These are phyloP conservation scores for Teleopsis dalmanni DNA, from an alignment of 1,140 invertebrate genomes.

Conservation along the genomic window DNA sequence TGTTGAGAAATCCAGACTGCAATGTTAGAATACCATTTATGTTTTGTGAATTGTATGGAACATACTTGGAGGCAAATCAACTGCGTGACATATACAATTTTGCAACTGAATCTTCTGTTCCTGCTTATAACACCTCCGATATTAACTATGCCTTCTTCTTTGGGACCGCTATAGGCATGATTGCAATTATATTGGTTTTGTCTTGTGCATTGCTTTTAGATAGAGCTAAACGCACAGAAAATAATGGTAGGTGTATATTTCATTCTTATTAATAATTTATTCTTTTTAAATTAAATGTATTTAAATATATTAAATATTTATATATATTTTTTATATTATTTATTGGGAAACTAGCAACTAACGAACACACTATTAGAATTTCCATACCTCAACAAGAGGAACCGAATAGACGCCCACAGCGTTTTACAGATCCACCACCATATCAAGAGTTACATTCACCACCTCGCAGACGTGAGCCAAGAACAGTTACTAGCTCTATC, in stretches of 20 bases:
- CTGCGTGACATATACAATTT: too few relatives aligned
- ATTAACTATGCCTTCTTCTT: constrained; percentile 3
- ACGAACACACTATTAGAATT: too few relatives aligned
- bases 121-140: too few relatives aligned
- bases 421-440: neutral
- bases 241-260: too few relatives aligned
- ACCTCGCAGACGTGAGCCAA: constrained; percentile 14
- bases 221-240: too few relatives aligned
- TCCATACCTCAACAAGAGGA: too few relatives aligned
- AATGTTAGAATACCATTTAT: too few relatives aligned
- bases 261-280: too few relatives aligned
- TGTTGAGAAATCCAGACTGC: too few relatives aligned
- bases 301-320: neutral
- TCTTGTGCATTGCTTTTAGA: neutral
- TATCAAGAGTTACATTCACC: constrained; percentile 4
- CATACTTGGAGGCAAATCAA: too few relatives aligned
- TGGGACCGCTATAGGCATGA: neutral
- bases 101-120: neutral
- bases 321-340: neutral
- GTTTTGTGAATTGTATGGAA: too few relatives aligned
- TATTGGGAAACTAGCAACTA: neutral
- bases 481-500: constrained; percentile 14
- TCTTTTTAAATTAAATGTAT: too few relatives aligned
- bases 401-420: neutral
- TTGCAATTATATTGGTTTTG: neutral